Evolutionary conservation across 2,797 vertebrate genomes (phyloP).

Genomic region (Gallinago solitaria): DNA sequence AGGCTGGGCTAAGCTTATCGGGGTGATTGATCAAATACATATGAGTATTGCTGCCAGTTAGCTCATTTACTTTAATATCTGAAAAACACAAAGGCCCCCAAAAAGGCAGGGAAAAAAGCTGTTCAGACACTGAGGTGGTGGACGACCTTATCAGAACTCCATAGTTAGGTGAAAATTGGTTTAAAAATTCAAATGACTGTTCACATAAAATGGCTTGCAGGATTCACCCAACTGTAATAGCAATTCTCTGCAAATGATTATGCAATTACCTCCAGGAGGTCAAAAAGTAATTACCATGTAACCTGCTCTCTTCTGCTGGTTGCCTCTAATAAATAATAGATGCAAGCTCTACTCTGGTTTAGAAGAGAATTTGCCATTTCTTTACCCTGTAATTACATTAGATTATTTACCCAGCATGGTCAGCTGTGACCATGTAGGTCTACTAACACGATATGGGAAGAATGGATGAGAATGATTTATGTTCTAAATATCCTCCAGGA

Average conservation of each 20-base stretch:
- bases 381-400: slow-evolving; percentile 61
- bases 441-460: not conserved
- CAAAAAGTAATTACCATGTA: slow-evolving; percentile 74
- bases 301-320: slow-evolving; percentile 66
- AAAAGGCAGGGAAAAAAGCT: not conserved
- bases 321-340: slow-evolving; percentile 67
- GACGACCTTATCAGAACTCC: slow-evolving; percentile 33
- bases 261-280: slow-evolving; percentile 75
- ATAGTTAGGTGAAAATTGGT: slow-evolving; percentile 56
- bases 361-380: slow-evolving; percentile 48
- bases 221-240: slow-evolving; percentile 64
- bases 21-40: not conserved
- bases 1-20: not conserved
- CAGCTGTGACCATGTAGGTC: slow-evolving; percentile 55
- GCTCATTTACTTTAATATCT: not conserved
- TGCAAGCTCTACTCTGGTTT: slow-evolving; percentile 32
- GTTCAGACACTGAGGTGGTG: not conserved
- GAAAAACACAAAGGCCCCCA: not conserved
- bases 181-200: slow-evolving; percentile 68
- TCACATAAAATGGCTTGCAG: slow-evolving; percentile 60
- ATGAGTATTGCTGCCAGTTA: not conserved
- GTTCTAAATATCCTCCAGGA: not conserved
- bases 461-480: slow-evolving; percentile 25
- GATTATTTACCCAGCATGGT: slow-evolving; percentile 65
- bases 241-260: slow-evolving; percentile 71